Percentiles rank a stretch among this genome's conserved stretches.
phyloP scores from a whole-genome alignment of 2,888 invertebrate genomes.

The Blastobasis adustella region DNA sequence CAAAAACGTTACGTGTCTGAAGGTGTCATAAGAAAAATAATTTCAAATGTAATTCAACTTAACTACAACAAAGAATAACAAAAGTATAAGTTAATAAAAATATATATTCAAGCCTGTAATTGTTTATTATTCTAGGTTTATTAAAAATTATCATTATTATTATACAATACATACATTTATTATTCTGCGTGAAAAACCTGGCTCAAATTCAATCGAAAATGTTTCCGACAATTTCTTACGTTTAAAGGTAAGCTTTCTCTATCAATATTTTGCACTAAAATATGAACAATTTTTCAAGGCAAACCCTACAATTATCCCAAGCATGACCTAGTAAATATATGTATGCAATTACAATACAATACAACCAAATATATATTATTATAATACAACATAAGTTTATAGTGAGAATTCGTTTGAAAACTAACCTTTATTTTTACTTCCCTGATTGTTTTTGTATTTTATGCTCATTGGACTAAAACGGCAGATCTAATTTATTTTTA shows the following conservation, averaged over 20 bases:
- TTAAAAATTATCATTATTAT: neutral
- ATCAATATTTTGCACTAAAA: slow-evolving; percentile 54
- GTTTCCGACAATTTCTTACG: slow-evolving; percentile 1
- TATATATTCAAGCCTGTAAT: neutral
- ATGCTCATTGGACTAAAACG: too few relatives aligned
- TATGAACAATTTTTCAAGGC: slow-evolving; percentile 19
- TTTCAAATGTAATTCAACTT: neutral
- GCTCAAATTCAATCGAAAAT: neutral
- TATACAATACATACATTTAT: neutral
- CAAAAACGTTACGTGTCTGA: too few relatives aligned
- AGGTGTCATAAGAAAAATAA: too few relatives aligned
- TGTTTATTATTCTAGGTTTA: neutral
- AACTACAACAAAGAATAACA: neutral
- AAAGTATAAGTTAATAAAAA: slow-evolving; percentile 1
- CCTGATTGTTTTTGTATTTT: too few relatives aligned
- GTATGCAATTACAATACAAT: too few relatives aligned
- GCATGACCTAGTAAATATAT: too few relatives aligned
- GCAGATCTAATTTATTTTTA: too few relatives aligned
- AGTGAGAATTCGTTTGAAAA: too few relatives aligned
- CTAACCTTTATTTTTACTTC: too few relatives aligned
- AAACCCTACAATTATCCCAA: too few relatives aligned
- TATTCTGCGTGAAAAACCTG: neutral
- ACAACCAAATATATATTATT: too few relatives aligned
- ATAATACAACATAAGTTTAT: too few relatives aligned
- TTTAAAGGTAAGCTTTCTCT: slow-evolving; percentile 12